Base-by-base conservation (phyloP, 2,113 vertebrate species). In the Catharus fuscescens region DNA sequence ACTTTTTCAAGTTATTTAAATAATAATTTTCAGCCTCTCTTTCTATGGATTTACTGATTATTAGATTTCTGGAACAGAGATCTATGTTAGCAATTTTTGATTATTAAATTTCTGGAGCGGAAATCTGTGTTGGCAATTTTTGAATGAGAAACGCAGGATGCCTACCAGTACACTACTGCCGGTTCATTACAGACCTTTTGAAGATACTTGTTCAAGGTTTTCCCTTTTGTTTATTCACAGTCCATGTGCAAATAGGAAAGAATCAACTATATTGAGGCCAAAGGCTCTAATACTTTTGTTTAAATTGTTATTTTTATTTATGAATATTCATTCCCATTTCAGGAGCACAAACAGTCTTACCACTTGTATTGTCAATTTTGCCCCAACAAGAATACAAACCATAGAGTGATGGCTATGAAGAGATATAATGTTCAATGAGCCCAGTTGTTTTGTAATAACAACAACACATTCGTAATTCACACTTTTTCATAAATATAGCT, bases 31-130 rank as follows among this genome's bases (percentile, higher is more conserved):
- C 38, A 67, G 8, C 12, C 15, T 62, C 17, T 69, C 31, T 69
- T 94, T 92, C 23, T 77, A n/a, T 69, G 38, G 47, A 28, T 95
- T 90, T 91, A 48, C 31, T 84, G 36, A 29, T 84, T 80, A 74
- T 93, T 93, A 67, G 57, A 88, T 86, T 80, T 86, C 59, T 95
- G 50, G 32, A 91, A 13, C 21, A 80, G 67, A 80, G 80, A 66
- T 73, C 40, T 89, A 29, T 2, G 2, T 77, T 90, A 78, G 76
- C 52, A 60, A 32, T 71, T 87, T 92, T 76, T 78, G 42, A 45
- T 93, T 77, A 80, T 92, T 86, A 74, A 47, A 83, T 90, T 80
- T 91, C 21, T 91, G 69, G 23, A 94, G 45, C 7, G 5, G 84
- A 79, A 74, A 47, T 82, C 40, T 57, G 17, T 61, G 62, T 56